Evolutionary conservation across 2,888 invertebrate species (phyloP).

Genomic region (Leptinotarsa tumamoca): DNA sequence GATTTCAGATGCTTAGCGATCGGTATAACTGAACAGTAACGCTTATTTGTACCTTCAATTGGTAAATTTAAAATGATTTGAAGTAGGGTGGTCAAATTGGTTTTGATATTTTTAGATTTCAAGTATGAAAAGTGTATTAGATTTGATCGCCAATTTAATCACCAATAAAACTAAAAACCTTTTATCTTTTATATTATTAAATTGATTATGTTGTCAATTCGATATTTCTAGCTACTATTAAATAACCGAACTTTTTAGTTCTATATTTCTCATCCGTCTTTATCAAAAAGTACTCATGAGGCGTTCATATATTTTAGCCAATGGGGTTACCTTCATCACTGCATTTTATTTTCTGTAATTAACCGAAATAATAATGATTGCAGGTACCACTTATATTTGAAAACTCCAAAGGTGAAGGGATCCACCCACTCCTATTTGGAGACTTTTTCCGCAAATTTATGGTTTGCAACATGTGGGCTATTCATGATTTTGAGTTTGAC

Average conservation of each 20-base stretch:
- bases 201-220: too few relatives aligned
- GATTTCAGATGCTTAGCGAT: slow-evolving; percentile 7
- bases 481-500: slow-evolving; percentile 54
- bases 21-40: background rate
- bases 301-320: too few relatives aligned
- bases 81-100: too few relatives aligned
- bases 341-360: too few relatives aligned
- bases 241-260: too few relatives aligned
- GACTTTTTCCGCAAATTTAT: slow-evolving; percentile 56
- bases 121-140: background rate
- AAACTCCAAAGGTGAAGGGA: slow-evolving; percentile 55
- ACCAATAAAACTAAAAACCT: background rate
- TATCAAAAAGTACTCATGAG: too few relatives aligned
- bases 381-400: slow-evolving; percentile 62
- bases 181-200: too few relatives aligned
- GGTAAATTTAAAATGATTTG: background rate
- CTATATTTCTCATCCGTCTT: too few relatives aligned
- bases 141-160: background rate
- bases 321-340: too few relatives aligned
- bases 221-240: too few relatives aligned
- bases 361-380: background rate
- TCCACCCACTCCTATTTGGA: slow-evolving; percentile 58
- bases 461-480: slow-evolving; percentile 53
- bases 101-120: background rate
- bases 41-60: background rate